phyloP scores from a whole-genome alignment of 2,888 invertebrate species.

The Sphaerophoria rueppellii region DNA sequence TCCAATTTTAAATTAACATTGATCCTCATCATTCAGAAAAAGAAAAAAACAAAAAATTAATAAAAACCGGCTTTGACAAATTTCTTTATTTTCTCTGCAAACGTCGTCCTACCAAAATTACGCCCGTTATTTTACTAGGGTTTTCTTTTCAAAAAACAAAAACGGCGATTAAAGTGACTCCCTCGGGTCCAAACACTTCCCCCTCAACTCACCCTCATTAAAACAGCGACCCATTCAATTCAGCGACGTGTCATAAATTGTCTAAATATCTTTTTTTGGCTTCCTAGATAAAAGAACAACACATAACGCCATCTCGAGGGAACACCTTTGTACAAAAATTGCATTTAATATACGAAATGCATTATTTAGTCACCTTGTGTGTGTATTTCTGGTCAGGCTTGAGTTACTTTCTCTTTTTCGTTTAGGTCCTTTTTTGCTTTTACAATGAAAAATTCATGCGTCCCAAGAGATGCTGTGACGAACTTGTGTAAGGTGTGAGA shows the following conservation, averaged over 20 bases:
- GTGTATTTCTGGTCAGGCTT: slow-evolving; percentile 25
- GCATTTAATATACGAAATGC: slow-evolving; percentile 72
- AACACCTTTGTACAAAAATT: slow-evolving; percentile 71
- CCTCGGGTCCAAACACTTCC: slow-evolving; percentile 37
- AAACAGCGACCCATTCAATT: slow-evolving; percentile 46
- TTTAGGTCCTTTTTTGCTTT: slow-evolving; percentile 48
- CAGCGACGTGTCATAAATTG: slow-evolving; percentile 65
- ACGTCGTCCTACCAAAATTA: no score
- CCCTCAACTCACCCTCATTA: slow-evolving; percentile 3
- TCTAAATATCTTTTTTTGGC: slow-evolving; percentile 29
- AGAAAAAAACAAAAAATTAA: no score
- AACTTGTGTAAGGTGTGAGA: neutral
- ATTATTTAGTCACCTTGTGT: slow-evolving; percentile 62
- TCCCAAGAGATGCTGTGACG: slow-evolving; percentile 53
- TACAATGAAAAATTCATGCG: slow-evolving; percentile 70
- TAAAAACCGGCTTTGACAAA: no score
- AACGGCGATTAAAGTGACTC: slow-evolving; percentile 49
- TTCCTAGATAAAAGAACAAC: neutral
- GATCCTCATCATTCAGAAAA: no score
- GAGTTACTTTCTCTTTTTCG: slow-evolving; percentile 14
- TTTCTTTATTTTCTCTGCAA: no score
- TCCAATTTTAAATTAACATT: no score
- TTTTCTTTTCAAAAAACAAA: slow-evolving; percentile 39
- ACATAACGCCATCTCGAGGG: slow-evolving; percentile 51
- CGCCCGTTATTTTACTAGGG: slow-evolving; percentile 35